phyloP scores from a whole-genome alignment of 1,140 invertebrate species.

The Mya arenaria region DNA sequence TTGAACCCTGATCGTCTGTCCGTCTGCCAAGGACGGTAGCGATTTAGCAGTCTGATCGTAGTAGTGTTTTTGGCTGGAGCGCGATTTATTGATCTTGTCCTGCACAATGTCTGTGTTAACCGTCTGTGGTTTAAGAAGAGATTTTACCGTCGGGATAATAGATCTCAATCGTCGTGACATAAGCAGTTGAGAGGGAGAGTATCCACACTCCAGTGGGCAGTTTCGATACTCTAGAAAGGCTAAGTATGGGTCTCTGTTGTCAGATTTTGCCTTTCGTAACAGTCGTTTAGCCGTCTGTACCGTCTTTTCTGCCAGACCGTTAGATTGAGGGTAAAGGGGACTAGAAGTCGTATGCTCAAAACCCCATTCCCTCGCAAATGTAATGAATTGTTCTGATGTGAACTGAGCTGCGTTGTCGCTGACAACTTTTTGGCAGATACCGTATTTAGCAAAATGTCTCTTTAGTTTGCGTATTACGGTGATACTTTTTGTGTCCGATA shows the following conservation, averaged over 20 bases:
- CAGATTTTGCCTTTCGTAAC: slow-evolving; percentile 21
- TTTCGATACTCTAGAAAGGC: not conserved
- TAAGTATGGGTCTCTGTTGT: slow-evolving; percentile 9
- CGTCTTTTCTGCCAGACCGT: not conserved
- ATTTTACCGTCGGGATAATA: not conserved
- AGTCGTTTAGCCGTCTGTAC: slow-evolving; percentile 21
- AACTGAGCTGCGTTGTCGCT: slow-evolving; percentile 58
- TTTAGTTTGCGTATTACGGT: slow-evolving; percentile 54
- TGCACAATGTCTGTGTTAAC: too few relatives aligned
- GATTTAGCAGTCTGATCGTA: too few relatives aligned
- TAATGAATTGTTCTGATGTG: not conserved
- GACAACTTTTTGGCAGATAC: slow-evolving; percentile 50
- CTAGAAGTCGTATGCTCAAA: slow-evolving; percentile 10
- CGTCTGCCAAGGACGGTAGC: too few relatives aligned
- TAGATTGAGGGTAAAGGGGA: slow-evolving; percentile 7
- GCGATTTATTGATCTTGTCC: too few relatives aligned
- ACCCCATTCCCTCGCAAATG: slow-evolving; percentile 5
- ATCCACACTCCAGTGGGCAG: not conserved
- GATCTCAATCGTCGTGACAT: not conserved
- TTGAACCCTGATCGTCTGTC: too few relatives aligned
- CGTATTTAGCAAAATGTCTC: not conserved
- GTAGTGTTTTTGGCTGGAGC: too few relatives aligned
- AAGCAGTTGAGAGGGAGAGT: not conserved
- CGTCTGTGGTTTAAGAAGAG: too few relatives aligned
- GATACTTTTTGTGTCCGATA: slow-evolving; percentile 17